These are phyloP conservation scores for Apamea sordens DNA, from an alignment of 2,888 invertebrate genomes.

Conservation along the genomic window DNA sequence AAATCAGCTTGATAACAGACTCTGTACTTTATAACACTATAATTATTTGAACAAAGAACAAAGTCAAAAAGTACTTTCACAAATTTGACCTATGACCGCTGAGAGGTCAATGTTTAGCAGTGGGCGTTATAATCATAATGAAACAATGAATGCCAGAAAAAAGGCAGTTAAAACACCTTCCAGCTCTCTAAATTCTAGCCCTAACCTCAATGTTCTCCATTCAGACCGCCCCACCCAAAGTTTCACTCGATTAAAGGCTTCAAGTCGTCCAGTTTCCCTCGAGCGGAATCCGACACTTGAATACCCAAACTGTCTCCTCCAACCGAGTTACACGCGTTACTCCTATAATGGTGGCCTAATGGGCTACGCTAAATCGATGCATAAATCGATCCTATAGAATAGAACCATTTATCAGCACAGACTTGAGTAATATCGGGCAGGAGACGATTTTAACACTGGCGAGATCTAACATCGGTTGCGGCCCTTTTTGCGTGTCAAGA, in stretches of 20 bases:
- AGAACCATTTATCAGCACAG: conserved; percentile 79
- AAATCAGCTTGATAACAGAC: not conserved
- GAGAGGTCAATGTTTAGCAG: conserved; percentile 31
- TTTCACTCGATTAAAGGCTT: conserved; percentile 56
- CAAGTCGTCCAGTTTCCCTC: conserved; percentile 24
- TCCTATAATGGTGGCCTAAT: conserved; percentile 78
- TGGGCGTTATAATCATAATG: conserved; percentile 26
- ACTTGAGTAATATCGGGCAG: conserved; percentile 57
- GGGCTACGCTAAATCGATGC: conserved; percentile 77
- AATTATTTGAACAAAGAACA: conserved; percentile 35
- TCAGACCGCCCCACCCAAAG: conserved; percentile 43
- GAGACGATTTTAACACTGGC: conserved; percentile 45
- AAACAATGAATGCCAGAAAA: conserved; percentile 8
- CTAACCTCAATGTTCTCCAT: conserved; percentile 22
- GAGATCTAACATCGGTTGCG: conserved; percentile 22
- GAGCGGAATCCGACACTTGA: conserved; percentile 68
- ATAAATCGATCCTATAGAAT: conserved; percentile 84
- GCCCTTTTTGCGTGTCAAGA: conserved; percentile 1
- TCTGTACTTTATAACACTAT: not conserved
- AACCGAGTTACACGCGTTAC: conserved; percentile 72
- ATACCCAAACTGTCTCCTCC: conserved; percentile 68
- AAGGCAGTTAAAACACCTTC: not conserved
- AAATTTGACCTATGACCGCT: conserved; percentile 25
- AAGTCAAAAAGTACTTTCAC: conserved; percentile 36
- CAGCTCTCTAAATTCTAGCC: not conserved